These are phyloP conservation scores for Prionailurus viverrinus DNA, from an alignment of 2,113 vertebrate genomes.

Conservation along the genomic window DNA sequence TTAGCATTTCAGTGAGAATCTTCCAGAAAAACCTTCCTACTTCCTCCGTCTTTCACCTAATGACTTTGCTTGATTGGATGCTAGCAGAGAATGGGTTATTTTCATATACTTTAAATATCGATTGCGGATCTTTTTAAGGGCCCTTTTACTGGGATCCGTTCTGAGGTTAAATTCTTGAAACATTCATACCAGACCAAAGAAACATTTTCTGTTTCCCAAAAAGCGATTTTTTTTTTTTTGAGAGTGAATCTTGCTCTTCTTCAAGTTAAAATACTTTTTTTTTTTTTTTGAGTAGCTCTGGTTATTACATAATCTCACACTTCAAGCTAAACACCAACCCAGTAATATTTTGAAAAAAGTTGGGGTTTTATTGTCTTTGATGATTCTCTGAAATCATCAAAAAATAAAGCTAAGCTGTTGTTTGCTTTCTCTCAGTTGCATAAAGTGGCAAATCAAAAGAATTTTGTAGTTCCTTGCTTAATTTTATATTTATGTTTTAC, in stretches of 20 bases:
- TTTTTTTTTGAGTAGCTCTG: not conserved
- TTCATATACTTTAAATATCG: not conserved
- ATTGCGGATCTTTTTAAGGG: not conserved
- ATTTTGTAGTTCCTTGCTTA: slow-evolving; percentile 87
- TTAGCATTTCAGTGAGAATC: slow-evolving; percentile 51
- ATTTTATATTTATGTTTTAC: slow-evolving; percentile 90
- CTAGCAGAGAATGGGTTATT: not conserved
- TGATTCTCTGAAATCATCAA: slow-evolving; percentile 82
- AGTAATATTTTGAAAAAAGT: slow-evolving; percentile 79
- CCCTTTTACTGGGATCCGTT: not conserved
- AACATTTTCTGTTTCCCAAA: slow-evolving; percentile 33
- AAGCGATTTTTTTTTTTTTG: slow-evolving; percentile 35
- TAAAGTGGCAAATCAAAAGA: slow-evolving; percentile 85
- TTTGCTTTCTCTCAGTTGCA: slow-evolving; percentile 85
- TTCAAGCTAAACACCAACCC: not conserved
- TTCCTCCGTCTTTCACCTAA: not conserved
- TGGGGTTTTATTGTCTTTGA: slow-evolving; percentile 80
- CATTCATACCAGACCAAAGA: slow-evolving; percentile 52
- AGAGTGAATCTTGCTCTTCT: not conserved
- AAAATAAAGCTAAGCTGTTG: slow-evolving; percentile 84
- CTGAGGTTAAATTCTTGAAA: slow-evolving; percentile 52
- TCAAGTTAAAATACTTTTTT: not conserved
- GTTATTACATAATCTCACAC: slow-evolving; percentile 26
- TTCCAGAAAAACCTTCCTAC: not conserved
- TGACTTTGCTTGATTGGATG: not conserved